Evolutionary conservation across 2,797 vertebrate species (phyloP), one percentile per base, ranked within the genome.

Genomic region (Gambelia wislizenii): DNA sequence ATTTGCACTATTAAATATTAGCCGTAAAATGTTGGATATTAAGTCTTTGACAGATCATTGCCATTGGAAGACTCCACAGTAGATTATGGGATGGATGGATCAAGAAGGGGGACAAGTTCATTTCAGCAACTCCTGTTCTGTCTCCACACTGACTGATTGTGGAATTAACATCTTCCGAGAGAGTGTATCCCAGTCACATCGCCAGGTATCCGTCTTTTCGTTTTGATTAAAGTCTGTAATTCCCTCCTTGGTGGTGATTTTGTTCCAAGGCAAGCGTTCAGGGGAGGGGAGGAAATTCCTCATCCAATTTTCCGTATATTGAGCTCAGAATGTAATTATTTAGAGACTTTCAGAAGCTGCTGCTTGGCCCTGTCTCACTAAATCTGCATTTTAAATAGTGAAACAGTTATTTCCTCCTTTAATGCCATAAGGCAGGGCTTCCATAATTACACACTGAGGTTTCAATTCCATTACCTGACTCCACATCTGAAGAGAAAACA

Each of bases 371-470:
- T 18, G 27, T 87, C 87, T 88, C 83, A 47, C 81, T 79, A 42
- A 84, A 88, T 89, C 85, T 78, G 82, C 74, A 90, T 88, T 86
- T 69, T 85, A 59, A 91, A 78, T 44, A 30, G 77, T 36, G 56
- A 86, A 89, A 89, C 82, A 88, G 83, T 87, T 83, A 79, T 89
- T 90, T 75, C 84, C 86, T 92, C 90, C 76, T 74, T 44, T 36
- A 89, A 88, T 76, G 79, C 80, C 83, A 83, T 88, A 74, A 79
- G 87, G 89, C 89, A 76, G 64, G 86, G 87, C 69, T 84, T 76
- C 89, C 77, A 56, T 86, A 86, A 91, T 91, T 89, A 87, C 75
- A 87, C 54, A 39, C n/a, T 3, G 39, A 82, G 83, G 80, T 91
- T 76, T 88, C 86, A 67, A 87, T 89, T 86, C 88, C 86, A 85